Percentiles rank a stretch among this genome's conserved stretches.
Evolutionary conservation across 2,797 vertebrate genomes (phyloP).

Genomic region (Trematomus bernacchii): DNA sequence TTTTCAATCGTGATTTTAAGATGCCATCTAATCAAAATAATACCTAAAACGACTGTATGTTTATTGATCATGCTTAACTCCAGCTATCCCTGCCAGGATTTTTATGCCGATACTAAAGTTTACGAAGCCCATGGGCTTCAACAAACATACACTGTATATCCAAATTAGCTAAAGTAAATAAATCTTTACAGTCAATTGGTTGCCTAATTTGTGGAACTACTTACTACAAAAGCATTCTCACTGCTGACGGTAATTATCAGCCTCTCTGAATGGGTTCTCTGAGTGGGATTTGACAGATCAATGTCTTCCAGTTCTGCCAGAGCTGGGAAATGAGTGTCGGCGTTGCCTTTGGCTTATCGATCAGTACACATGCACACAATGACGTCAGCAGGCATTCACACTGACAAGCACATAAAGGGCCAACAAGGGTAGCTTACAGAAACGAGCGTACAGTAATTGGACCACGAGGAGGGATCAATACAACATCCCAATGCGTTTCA

Average conservation of each 20-base stretch:
- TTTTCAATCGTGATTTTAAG: background rate
- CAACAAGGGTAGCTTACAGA: conserved; percentile 52
- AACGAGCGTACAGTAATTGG: conserved; percentile 60
- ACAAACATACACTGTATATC: background rate
- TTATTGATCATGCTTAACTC: conserved; percentile 2
- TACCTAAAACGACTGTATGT: background rate
- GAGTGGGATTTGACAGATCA: conserved; percentile 59
- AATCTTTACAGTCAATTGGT: conserved; percentile 20
- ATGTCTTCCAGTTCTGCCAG: conserved; percentile 46
- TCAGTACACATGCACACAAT: conserved; percentile 49
- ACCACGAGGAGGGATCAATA: conserved; percentile 56
- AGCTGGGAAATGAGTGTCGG: conserved; percentile 44
- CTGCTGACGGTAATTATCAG: conserved; percentile 42
- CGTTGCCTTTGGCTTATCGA: conserved; percentile 69
- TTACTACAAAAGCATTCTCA: conserved; percentile 17
- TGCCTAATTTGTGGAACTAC: conserved; percentile 36
- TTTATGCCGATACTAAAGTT: conserved; percentile 15
- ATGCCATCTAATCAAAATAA: conserved; percentile 6
- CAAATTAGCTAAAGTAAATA: conserved; percentile 35
- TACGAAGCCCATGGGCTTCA: conserved; percentile 17
- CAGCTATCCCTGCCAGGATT: conserved; percentile 16
- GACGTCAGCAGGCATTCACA: conserved; percentile 61
- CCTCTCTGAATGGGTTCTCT: conserved; percentile 38
- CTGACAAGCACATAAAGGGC: conserved; percentile 60
- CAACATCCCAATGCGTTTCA: conserved; percentile 35